Evolutionary conservation across 2,113 vertebrate genomes (phyloP), one percentile per base, ranked within the genome.

Genomic region (Rhabdomys dilectus): DNA sequence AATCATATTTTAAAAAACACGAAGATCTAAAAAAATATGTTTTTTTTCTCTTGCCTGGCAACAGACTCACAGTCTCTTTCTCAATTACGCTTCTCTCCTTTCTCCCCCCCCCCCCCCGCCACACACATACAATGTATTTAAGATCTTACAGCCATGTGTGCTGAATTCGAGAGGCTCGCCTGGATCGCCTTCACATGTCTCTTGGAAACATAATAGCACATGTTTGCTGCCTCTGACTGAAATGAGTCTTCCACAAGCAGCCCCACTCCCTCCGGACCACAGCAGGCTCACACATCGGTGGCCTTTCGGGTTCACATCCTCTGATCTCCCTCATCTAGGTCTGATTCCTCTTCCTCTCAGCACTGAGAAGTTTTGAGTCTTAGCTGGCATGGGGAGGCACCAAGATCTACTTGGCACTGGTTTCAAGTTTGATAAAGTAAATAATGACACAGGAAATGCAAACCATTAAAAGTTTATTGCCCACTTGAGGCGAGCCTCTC

Each of bases 41-140:
- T 70, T 66, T 91, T 93, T 94, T 45, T 88, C 66, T 75, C 75
- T 92, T 75, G 17, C 68, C 77, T 91, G 42, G 72, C 0, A 3
- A 89, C 77, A 97, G 94, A 88, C 82, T 89, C 31, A 48, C 26
- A 62, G 95, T 93, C 91, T 94, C 91, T 95, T 93, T 97, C 53
- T 97, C 53, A 58, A 48, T 73, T 81, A 88, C 60, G 53, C 36
- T 51, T 73, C 72, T 86, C 53, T 87, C 12, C 72, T 84, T 94
- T 81, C 56, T 31, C 36, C 17, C 17, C 70, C 70, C 70, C 34
- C 12, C 70, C 11, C 6, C 13, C 45, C 5, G 42, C 56, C 80
- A 53, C 51, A 80, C 53, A 36, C 45, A 81, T 21, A 36, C 48
- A 64, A 56, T 76, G 36, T 68, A 31, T 42, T 73, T 96, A 36